Percentiles rank a stretch among this genome's conserved stretches.
phyloP scores from a whole-genome alignment of 2,888 invertebrate genomes.

The Physocephala rufipes region DNA sequence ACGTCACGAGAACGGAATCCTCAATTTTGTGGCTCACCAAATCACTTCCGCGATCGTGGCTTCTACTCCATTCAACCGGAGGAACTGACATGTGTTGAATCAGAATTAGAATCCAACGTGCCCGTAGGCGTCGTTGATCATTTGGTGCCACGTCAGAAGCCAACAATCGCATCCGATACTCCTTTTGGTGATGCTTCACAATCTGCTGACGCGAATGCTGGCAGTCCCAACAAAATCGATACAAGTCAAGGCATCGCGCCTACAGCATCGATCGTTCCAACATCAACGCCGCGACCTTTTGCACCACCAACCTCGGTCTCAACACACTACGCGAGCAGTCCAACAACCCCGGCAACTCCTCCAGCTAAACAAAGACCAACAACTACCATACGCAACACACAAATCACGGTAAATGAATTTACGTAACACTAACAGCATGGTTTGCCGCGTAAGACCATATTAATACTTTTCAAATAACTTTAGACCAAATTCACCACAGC shows the following conservation, averaged over 20 bases:
- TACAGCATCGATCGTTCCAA: conserved; percentile 42
- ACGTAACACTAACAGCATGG: too few species aligned
- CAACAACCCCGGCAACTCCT: conserved; percentile 37
- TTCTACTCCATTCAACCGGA: conserved; percentile 88
- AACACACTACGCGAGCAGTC: conserved; percentile 33
- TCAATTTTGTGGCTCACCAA: conserved; percentile 89
- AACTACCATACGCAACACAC: conserved; percentile 47
- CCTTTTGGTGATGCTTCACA: conserved; percentile 46
- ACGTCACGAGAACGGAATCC: conserved; percentile 91
- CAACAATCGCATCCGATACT: conserved; percentile 60
- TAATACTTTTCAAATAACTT: background rate
- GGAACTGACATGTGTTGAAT: conserved; percentile 72
- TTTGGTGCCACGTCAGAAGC: conserved; percentile 59
- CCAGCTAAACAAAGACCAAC: conserved; percentile 40
- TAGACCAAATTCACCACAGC: conserved; percentile 39
- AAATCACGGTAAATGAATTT: conserved; percentile 44
- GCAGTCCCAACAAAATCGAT: conserved; percentile 43
- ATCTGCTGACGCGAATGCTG: conserved; percentile 37
- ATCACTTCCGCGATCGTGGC: conserved; percentile 79
- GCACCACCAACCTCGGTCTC: conserved; percentile 31
- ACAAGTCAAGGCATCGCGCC: conserved; percentile 42
- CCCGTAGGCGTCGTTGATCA: conserved; percentile 64
- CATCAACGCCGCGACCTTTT: conserved; percentile 40
- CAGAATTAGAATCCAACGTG: conserved; percentile 68
- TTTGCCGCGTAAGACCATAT: too few species aligned